Base-by-base conservation (phyloP, 37 sponge, comb jelly and placozoan species). In the Cladorhizidae sp. region DNA sequence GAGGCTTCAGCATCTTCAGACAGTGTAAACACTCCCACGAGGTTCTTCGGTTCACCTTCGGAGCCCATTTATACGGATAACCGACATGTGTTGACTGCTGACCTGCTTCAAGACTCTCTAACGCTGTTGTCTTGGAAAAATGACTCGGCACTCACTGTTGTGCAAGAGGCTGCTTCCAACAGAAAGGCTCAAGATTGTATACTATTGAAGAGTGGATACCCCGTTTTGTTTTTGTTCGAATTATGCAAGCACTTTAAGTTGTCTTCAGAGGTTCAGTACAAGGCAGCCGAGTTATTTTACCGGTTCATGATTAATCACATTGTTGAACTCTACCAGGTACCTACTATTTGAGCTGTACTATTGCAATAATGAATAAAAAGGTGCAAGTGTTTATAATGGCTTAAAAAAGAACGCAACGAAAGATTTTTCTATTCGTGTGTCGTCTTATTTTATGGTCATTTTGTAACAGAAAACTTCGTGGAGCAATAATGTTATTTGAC, bases 241-340 rank as follows among this genome's bases (percentile, higher is more conserved):
- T 35, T 91, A 29, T 81, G 87, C 70, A 56, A 73, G 22, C 73
- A 82, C 9, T 85, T 88, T 68, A 81, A 70, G 29, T 82, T 95
- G 18, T 33, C 73, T n/a, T 40, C 73, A 33, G 92, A 91, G 28
- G 89, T 83, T 22, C 73, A 83, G 64, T 91, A 86, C 79, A 68
- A 50, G 43, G 92, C 95, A 23, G 73, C 80, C 14, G 95, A 95
- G 57, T 67, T 95, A 56, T 95, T 92, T 58, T 65, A 82, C 32
- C 81, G 77, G 17, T 95, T 95, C 81, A 88, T 95, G 90, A 39
- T 58, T 0, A 22, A 37, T 3, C 95, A 95, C 68, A 83, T 95
- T 28, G 56, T 64, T 21, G 91, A 91, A 58, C 64, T 95, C 18
- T 67, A 85, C 58, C 59, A 80, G 74, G 74, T 74, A 54, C 29